phyloP scores from a whole-genome alignment of 1,140 invertebrate genomes.

The Trichomalopsis sarcophagae region DNA sequence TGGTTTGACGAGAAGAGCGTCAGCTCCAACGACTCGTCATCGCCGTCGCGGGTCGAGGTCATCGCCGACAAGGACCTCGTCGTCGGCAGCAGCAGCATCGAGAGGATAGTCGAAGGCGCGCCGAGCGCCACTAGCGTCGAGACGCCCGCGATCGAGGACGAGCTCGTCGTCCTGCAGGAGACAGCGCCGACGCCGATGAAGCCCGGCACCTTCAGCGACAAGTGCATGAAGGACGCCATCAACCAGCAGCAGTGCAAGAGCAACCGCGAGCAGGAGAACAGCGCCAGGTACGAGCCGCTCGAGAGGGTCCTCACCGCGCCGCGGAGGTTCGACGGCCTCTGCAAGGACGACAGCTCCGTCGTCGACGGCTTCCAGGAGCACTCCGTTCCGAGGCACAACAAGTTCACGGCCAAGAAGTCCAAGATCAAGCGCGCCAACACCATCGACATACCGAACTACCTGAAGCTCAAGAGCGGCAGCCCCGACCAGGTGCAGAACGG shows the following conservation, averaged over 20 bases:
- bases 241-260: constrained; percentile 67
- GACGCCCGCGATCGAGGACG: constrained; percentile 42
- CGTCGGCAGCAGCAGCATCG: background rate
- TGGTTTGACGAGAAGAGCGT: constrained; percentile 80
- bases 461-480: constrained; percentile 69
- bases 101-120: constrained; percentile 3
- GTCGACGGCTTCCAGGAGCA: constrained; percentile 18
- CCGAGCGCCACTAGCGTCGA: background rate
- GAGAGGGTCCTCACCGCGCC: constrained; percentile 35
- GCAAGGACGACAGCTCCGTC: constrained; percentile 55
- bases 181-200: constrained; percentile 1
- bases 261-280: constrained; percentile 57
- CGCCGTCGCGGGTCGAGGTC: background rate
- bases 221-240: constrained; percentile 70
- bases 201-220: constrained; percentile 56
- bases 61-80: background rate
- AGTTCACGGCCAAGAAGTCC: constrained; percentile 82
- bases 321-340: constrained; percentile 46
- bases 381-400: constrained; percentile 65
- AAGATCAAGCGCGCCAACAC: constrained; percentile 91
- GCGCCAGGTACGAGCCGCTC: constrained; percentile 33
- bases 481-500: constrained; percentile 64
- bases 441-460: constrained; percentile 87
- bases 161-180: background rate
- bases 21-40: background rate